These are phyloP conservation scores for Jaculus jaculus DNA, from an alignment of 2,113 vertebrate species.

Conservation along the genomic window DNA sequence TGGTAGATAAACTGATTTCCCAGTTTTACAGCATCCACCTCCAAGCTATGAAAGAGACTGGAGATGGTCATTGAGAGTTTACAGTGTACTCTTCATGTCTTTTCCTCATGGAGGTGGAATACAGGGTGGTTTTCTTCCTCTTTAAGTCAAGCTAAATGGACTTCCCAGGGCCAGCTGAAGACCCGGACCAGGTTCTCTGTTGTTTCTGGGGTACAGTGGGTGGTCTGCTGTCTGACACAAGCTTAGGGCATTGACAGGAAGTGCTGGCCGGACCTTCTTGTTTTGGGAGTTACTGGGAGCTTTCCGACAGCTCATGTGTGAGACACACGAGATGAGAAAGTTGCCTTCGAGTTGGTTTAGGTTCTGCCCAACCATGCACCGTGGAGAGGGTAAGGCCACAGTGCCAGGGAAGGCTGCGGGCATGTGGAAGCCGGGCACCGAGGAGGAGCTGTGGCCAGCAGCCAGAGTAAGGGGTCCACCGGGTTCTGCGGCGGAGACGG, in stretches of 20 bases:
- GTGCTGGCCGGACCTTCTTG: background rate
- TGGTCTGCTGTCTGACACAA: background rate
- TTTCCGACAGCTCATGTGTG: background rate
- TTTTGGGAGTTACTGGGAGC: background rate
- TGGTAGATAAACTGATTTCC: background rate
- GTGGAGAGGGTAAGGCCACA: background rate
- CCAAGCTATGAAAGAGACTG: background rate
- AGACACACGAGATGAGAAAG: background rate
- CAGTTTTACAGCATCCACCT: background rate
- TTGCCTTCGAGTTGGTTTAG: background rate
- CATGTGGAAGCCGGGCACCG: background rate
- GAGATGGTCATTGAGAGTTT: background rate
- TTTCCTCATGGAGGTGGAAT: background rate
- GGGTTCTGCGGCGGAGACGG: background rate
- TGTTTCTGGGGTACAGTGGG: background rate
- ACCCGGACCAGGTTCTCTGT: background rate
- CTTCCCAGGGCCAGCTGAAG: background rate
- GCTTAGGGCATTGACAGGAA: slow-evolving; percentile 3
- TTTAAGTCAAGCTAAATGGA: background rate
- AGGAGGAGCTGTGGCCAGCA: background rate
- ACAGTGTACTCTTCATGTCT: too few species aligned
- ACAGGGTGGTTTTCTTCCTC: background rate
- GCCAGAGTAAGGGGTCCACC: background rate
- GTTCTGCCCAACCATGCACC: background rate
- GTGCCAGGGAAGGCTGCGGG: background rate